These are phyloP conservation scores for Psix sp. DNA, from an alignment of 1,140 invertebrate species.

Conservation along the genomic window DNA sequence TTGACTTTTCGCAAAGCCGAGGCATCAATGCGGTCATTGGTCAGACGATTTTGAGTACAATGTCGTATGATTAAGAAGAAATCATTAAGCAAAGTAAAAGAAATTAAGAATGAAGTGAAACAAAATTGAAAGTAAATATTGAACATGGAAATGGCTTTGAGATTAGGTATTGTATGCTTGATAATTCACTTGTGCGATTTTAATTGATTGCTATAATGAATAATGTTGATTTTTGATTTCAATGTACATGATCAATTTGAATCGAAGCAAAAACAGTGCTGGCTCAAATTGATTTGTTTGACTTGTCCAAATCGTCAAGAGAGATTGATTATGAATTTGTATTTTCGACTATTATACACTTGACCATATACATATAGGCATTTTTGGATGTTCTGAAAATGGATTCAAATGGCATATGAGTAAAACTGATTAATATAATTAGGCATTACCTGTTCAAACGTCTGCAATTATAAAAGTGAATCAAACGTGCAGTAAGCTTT, in stretches of 20 bases:
- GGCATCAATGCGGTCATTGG: too few species aligned
- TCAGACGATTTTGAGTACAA: too few species aligned
- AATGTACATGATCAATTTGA: conserved; percentile 9
- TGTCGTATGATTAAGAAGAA: too few species aligned
- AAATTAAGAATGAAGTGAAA: too few species aligned
- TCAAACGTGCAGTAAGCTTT: conserved; percentile 56
- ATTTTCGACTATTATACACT: background rate
- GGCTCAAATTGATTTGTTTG: conserved; percentile 1
- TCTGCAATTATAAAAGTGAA: conserved; percentile 34
- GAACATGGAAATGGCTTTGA: too few species aligned
- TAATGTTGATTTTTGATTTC: background rate
- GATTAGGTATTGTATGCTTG: too few species aligned
- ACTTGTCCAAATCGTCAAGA: background rate
- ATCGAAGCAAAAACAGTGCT: background rate
- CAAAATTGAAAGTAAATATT: too few species aligned
- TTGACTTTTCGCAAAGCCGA: too few species aligned
- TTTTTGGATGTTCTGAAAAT: background rate
- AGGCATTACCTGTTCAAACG: conserved; percentile 38
- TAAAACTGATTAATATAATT: background rate
- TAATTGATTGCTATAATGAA: background rate
- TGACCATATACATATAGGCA: conserved; percentile 4
- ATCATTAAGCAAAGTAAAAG: too few species aligned
- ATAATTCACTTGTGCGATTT: background rate
- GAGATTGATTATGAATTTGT: too few species aligned
- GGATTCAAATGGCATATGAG: background rate